These are phyloP conservation scores for Saiga tatarica DNA, from an alignment of 2,113 vertebrate genomes.

Conservation along the genomic window DNA sequence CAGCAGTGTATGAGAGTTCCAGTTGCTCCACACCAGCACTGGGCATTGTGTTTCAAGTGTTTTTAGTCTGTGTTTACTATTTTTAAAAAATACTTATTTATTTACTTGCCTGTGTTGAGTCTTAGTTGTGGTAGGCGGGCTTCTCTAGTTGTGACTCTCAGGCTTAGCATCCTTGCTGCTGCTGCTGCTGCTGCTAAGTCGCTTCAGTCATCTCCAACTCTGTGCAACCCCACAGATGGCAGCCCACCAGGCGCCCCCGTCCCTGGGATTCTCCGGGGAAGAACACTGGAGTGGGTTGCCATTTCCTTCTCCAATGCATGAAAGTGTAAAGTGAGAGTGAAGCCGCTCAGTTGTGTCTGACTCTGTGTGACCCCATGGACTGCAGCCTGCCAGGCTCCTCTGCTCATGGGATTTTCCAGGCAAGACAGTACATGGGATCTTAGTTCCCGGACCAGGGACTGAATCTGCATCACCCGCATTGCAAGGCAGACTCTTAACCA, in stretches of 20 bases:
- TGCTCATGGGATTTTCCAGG: no score
- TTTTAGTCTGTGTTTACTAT: not conserved
- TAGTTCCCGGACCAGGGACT: not conserved
- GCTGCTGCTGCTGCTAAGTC: no score
- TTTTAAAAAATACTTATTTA: not conserved
- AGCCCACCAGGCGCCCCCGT: no score
- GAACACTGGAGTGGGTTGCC: no score
- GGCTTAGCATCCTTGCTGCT: not conserved
- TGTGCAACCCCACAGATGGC: no score
- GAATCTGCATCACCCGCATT: fast-evolving
- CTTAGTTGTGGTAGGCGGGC: not conserved
- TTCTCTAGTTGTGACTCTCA: not conserved
- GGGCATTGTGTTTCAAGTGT: not conserved
- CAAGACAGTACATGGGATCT: not conserved
- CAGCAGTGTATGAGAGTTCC: not conserved
- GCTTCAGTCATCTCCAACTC: no score
- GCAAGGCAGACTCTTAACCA: not conserved
- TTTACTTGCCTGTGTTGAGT: not conserved
- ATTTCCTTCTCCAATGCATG: no score
- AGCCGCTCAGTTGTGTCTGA: no score
- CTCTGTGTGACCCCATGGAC: no score
- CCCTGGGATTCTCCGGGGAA: no score
- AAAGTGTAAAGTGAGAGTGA: no score
- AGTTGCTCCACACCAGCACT: not conserved
- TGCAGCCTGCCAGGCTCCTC: no score